Base-by-base conservation (phyloP, 2,888 invertebrate genomes). In the Melinaea marsaeus region DNA sequence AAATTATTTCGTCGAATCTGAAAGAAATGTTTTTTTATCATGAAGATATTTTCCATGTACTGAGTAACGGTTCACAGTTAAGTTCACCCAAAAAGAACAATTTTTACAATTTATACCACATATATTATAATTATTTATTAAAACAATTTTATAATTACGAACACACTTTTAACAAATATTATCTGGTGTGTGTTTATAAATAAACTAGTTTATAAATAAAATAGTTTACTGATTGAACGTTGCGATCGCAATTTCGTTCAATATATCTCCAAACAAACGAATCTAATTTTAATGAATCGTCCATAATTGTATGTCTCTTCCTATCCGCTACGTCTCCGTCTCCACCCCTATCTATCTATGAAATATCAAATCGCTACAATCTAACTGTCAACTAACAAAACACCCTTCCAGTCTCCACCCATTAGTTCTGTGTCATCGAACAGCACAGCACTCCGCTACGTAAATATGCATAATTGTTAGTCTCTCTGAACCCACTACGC, bases 381-480 rank as follows among this genome's bases (percentile, higher is more conserved):
- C 61, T 60, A 56, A 45, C 63, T 68, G 66, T 66, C 67, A 70
- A 60, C 64, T 62, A 51, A 71, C 71, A 69, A 71, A 75, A 78
- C 77, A 77, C 73, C 78, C 81, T 61, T 66, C 82, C 65, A 75
- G 86, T 86, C 86, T 70, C 60, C 72, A 61, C 71, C 74, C 64
- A 79, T 87, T 86, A 85, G 73, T 86, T 85, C 85, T 79, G 71
- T 72, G 61, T 76, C 80, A 77, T 74, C 81, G 84, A 80, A 69
- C 74, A 79, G 81, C 80, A 69, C 74, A 79, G 81, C 80, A 79
- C 80, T 79, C 72, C 79, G 76, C 76, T 80, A 77, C 74, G 77
- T 77, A 84, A 86, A 87, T 85, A 86, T 84, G 83, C 85, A 79
- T 78, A 78, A 79, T 79, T 77, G 86, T 84, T 79, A 79, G 76